phyloP scores from a whole-genome alignment of 2,113 vertebrate species.

The Leptobrachium leishanense region DNA sequence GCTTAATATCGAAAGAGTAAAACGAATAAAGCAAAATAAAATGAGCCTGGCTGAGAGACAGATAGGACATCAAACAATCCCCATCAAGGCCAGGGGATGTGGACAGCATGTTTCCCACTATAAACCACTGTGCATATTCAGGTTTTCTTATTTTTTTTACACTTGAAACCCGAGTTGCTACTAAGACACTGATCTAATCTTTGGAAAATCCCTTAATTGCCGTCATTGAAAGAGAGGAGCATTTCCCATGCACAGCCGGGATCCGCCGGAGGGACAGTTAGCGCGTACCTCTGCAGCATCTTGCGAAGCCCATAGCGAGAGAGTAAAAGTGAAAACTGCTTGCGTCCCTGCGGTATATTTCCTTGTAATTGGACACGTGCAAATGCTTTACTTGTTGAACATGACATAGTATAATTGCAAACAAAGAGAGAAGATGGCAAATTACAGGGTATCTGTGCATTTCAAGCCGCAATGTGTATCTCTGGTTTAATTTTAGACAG shows the following conservation, averaged over 20 bases:
- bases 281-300: background rate
- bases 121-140: no score
- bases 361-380: conserved; percentile 42
- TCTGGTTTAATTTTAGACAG: conserved; percentile 66
- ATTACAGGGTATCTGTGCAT: conserved; percentile 64
- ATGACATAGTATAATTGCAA: conserved; percentile 63
- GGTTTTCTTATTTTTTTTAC: no score
- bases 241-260: background rate
- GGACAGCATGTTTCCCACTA: no score
- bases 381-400: conserved; percentile 41
- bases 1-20: no score
- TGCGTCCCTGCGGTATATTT: conserved; percentile 15
- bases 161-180: no score
- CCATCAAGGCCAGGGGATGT: no score
- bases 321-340: background rate
- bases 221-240: no score
- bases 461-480: conserved; percentile 64
- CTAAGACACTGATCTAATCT: no score
- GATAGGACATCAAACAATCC: no score
- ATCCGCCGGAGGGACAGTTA: background rate
- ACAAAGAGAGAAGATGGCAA: conserved; percentile 69
- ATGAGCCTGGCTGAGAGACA: no score
- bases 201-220: no score
- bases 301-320: background rate
- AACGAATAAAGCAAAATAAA: no score